These are phyloP conservation scores for Napeogenes inachia DNA, from an alignment of 2,888 invertebrate genomes.

Conservation along the genomic window DNA sequence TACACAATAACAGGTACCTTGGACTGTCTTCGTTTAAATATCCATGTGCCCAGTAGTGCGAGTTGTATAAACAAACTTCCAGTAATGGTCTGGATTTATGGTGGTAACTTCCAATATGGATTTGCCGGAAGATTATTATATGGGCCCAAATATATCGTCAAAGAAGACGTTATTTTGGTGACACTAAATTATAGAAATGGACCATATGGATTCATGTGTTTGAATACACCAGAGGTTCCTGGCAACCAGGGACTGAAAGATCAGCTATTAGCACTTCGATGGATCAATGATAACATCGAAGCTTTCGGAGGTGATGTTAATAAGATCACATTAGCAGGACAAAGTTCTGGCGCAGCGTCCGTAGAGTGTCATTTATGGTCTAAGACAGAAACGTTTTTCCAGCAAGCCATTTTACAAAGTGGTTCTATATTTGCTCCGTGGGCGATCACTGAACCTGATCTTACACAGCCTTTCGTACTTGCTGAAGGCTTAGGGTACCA, in stretches of 20 bases:
- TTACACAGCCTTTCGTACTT: conserved; percentile 31
- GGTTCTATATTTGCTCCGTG: conserved; percentile 34
- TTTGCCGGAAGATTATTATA: no score
- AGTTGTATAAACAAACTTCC: conserved; percentile 36
- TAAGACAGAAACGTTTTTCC: conserved; percentile 35
- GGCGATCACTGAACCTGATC: conserved; percentile 30
- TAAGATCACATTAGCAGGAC: conserved; percentile 39
- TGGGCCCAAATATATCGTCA: background rate
- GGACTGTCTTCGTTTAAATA: conserved; percentile 78
- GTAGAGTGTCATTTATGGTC: conserved; percentile 38
- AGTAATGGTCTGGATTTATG: conserved; percentile 56
- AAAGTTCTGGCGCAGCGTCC: conserved; percentile 31
- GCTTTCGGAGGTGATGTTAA: conserved; percentile 40
- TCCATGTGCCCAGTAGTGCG: conserved; percentile 68
- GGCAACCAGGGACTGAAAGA: conserved; percentile 48
- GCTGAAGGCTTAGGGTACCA: conserved; percentile 38
- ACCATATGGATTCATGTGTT: conserved; percentile 41
- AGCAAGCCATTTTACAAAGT: conserved; percentile 40
- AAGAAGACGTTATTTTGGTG: conserved; percentile 38
- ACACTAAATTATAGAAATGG: conserved; percentile 43
- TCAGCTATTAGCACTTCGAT: conserved; percentile 38
- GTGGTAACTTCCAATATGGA: conserved; percentile 21
- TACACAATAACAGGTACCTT: conserved; percentile 31
- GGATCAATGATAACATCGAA: conserved; percentile 42
- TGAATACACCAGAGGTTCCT: conserved; percentile 37